These are phyloP conservation scores for Clanis bilineata DNA, from an alignment of 2,888 invertebrate species.

Conservation along the genomic window DNA sequence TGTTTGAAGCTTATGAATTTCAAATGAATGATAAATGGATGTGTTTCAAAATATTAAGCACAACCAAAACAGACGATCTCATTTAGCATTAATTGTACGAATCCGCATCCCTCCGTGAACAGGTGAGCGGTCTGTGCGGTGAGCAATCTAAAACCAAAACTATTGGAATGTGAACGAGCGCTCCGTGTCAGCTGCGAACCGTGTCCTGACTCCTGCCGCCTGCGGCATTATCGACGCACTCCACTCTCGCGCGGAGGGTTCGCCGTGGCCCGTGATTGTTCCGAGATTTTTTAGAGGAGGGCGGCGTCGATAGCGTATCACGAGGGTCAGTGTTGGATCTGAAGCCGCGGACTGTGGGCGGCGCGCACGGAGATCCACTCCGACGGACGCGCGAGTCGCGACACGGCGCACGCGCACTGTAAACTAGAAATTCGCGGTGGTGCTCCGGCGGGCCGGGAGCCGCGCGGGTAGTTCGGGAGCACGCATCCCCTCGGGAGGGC, in stretches of 20 bases:
- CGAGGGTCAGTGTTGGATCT: constrained; percentile 51
- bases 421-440: neutral
- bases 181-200: constrained; percentile 36
- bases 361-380: constrained; percentile 29
- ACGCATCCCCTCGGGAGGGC: constrained; percentile 47
- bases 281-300: constrained; percentile 48
- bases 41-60: neutral
- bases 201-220: too few relatives aligned
- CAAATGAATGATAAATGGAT: neutral
- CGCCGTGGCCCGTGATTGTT: constrained; percentile 40
- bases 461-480: constrained; percentile 40
- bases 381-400: too few relatives aligned
- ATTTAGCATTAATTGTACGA: neutral
- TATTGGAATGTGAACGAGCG: constrained; percentile 6
- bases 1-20: too few relatives aligned
- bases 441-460: neutral
- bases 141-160: constrained; percentile 5
- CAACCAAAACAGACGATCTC: neutral
- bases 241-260: constrained; percentile 32
- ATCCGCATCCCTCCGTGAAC: neutral
- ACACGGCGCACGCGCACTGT: constrained; percentile 31
- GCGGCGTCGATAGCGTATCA: constrained; percentile 51
- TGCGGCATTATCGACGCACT: constrained; percentile 32
- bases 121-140: neutral
- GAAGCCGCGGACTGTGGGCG: constrained; percentile 52